Conservation (phyloP, 1,140 invertebrate genomes). For the Drosophila lowei region DNA sequence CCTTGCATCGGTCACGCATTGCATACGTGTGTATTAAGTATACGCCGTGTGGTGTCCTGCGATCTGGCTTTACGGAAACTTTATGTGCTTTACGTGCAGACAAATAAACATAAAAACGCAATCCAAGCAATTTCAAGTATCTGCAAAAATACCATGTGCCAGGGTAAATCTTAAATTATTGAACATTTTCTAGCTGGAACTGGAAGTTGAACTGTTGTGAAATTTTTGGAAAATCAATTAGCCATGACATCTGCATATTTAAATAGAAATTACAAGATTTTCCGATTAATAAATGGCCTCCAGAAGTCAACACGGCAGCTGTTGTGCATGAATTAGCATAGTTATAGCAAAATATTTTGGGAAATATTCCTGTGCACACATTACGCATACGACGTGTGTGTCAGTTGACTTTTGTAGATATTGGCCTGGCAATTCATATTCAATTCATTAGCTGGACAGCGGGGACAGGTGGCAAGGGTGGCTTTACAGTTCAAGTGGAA, state of each 20-base stretch:
- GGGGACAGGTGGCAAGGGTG: too few species aligned
- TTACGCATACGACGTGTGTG: slow-evolving; percentile 36
- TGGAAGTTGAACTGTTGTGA: slow-evolving; percentile 13
- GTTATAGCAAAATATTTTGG: background rate
- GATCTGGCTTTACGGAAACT: slow-evolving; percentile 58
- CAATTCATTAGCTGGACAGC: too few species aligned
- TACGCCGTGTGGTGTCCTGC: slow-evolving; percentile 64
- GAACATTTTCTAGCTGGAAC: background rate
- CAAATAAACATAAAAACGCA: slow-evolving; percentile 51
- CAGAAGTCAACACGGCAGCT: slow-evolving; percentile 42
- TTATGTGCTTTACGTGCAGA: slow-evolving; percentile 74
- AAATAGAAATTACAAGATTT: slow-evolving; percentile 41
- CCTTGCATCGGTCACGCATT: slow-evolving; percentile 69
- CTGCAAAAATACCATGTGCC: slow-evolving; percentile 16
- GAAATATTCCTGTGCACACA: slow-evolving; percentile 37
- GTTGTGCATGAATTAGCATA: slow-evolving; percentile 35
- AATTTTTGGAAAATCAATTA: slow-evolving; percentile 45
- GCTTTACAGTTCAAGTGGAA: too few species aligned
- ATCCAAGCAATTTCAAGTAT: slow-evolving; percentile 32
- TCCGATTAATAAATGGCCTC: slow-evolving; percentile 14
- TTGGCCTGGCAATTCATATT: background rate
- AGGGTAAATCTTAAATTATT: slow-evolving; percentile 48
- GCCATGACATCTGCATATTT: slow-evolving; percentile 42
- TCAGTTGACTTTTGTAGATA: slow-evolving; percentile 17
- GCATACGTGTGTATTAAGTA: slow-evolving; percentile 73